phyloP scores from a whole-genome alignment of 2,888 invertebrate species.

The Agrochola lychnidis region DNA sequence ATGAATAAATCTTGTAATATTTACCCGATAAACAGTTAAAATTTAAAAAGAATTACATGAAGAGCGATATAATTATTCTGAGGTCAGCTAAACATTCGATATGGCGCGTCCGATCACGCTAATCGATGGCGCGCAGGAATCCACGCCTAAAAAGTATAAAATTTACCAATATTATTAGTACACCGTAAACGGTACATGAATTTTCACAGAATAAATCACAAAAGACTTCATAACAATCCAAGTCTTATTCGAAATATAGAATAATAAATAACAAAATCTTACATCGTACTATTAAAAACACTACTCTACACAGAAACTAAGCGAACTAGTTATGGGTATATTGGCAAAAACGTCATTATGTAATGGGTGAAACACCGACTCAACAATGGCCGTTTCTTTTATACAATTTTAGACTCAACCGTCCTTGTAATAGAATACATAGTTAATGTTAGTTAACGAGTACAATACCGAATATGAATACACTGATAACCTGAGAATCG shows the following conservation, averaged over 20 bases:
- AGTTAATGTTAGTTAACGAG: constrained; percentile 56
- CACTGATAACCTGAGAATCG: constrained; percentile 47
- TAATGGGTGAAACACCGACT: constrained; percentile 57
- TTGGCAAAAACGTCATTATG: constrained; percentile 77
- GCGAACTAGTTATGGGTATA: constrained; percentile 80
- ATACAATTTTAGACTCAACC: constrained; percentile 60
- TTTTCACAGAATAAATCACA: constrained; percentile 82
- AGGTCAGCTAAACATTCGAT: constrained; percentile 54
- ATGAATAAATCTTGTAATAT: constrained; percentile 56
- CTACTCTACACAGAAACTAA: constrained; percentile 86
- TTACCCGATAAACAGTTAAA: constrained; percentile 54
- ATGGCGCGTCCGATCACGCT: constrained; percentile 33
- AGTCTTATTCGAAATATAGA: constrained; percentile 87
- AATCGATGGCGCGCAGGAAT: constrained; percentile 16
- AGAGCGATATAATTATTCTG: constrained; percentile 42
- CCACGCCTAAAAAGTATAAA: constrained; percentile 61
- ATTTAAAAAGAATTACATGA: constrained; percentile 55
- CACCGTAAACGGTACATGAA: constrained; percentile 68
- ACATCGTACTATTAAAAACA: constrained; percentile 78
- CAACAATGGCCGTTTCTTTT: constrained; percentile 61
- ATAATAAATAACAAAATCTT: constrained; percentile 90
- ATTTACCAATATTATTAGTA: constrained; percentile 56
- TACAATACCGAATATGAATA: constrained; percentile 55
- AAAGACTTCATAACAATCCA: constrained; percentile 82
- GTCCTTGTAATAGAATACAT: constrained; percentile 57